phyloP scores from a whole-genome alignment of 1,140 invertebrate species.

The Zaprionus davidi region DNA sequence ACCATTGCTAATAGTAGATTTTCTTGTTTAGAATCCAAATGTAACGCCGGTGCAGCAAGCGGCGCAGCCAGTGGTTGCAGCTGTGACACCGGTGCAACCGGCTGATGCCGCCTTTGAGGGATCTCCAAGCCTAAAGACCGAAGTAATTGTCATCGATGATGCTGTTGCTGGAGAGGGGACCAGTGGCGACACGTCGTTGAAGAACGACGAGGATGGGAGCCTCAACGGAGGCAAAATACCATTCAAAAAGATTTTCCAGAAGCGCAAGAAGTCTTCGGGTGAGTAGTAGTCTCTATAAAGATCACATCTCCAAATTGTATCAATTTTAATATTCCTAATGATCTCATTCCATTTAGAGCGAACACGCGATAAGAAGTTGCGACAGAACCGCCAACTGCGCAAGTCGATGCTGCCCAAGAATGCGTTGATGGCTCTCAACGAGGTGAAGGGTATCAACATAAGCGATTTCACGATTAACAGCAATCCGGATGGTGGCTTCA shows the following conservation, averaged over 20 bases:
- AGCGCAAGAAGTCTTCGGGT: conserved; percentile 82
- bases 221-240: conserved; percentile 64
- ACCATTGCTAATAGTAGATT: conserved; percentile 3
- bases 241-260: conserved; percentile 80
- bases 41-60: conserved; percentile 13
- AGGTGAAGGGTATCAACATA: conserved; percentile 87
- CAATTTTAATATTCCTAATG: neutral
- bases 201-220: conserved; percentile 19
- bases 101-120: neutral
- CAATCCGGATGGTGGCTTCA: conserved; percentile 74
- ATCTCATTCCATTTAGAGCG: conserved; percentile 49
- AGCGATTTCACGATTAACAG: conserved; percentile 79
- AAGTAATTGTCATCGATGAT: conserved; percentile 12
- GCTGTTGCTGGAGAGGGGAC: neutral
- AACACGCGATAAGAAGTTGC: conserved; percentile 86
- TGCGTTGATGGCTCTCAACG: conserved; percentile 94
- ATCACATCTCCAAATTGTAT: neutral
- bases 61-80: neutral
- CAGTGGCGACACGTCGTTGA: neutral
- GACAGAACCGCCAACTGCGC: conserved; percentile 88
- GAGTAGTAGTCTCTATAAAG: conserved; percentile 5
- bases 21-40: conserved; percentile 62
- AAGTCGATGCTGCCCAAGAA: conserved; percentile 91
- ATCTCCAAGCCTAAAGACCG: conserved; percentile 43
- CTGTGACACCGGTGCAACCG: neutral